A percentile compares a stretch with the other conserved stretches of the same genome.
Conservation (phyloP, 2,797 vertebrate species). For the Sardinella longiceps region DNA sequence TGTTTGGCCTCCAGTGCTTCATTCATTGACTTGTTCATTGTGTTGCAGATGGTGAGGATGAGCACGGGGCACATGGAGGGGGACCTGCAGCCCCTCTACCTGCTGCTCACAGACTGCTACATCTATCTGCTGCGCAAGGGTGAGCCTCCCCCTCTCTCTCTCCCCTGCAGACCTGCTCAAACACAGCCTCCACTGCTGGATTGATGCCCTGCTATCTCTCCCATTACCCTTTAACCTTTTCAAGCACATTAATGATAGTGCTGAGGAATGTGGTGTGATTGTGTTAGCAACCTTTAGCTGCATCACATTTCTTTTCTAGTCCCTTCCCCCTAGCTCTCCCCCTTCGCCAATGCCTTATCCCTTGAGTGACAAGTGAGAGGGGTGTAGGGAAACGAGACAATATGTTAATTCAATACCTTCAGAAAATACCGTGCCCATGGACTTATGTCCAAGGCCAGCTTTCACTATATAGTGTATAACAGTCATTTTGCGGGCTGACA, state of each 20-base stretch:
- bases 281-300: neutral
- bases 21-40: neutral
- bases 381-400: no score
- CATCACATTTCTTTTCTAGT: no score
- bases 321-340: no score
- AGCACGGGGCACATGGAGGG: conserved; percentile 98
- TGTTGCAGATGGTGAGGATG: conserved; percentile 91
- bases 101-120: conserved; percentile 94
- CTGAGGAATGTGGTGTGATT: neutral
- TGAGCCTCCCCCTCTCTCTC: conserved; percentile 59
- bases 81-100: conserved; percentile 90
- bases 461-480: no score
- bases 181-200: neutral
- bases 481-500: no score
- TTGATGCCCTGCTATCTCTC: neutral
- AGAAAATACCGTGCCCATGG: no score
- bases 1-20: neutral
- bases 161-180: neutral
- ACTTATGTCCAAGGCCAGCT: no score
- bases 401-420: no score
- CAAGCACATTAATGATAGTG: neutral
- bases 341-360: no score
- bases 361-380: no score
- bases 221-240: no score
- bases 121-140: conserved; percentile 96